Evolutionary conservation across 2,113 vertebrate genomes (phyloP).

Genomic region (Vulpes vulpes): DNA sequence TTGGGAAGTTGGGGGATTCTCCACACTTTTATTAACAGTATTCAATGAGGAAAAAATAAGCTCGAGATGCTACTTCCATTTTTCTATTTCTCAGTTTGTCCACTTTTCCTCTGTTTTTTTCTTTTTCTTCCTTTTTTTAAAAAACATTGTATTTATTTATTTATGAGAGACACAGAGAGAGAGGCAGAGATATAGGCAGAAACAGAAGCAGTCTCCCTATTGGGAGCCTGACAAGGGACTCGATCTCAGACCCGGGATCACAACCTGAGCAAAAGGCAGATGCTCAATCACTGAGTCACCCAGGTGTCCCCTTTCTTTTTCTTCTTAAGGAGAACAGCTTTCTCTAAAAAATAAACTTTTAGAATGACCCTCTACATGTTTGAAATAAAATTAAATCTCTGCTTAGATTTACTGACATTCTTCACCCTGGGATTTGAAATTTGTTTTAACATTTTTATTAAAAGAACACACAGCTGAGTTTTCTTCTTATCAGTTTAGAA

Average conservation of each 20-base stretch:
- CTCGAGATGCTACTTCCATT: conserved; percentile 41
- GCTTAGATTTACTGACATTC: conserved; percentile 51
- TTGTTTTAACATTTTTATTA: conserved; percentile 78
- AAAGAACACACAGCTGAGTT: conserved; percentile 89
- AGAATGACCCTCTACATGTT: conserved; percentile 54
- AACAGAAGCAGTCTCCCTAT: too few species aligned
- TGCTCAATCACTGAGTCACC: too few species aligned
- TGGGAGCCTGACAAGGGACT: too few species aligned
- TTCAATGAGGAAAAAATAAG: neutral
- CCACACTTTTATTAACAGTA: conserved; percentile 48
- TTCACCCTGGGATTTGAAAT: conserved; percentile 13
- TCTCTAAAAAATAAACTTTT: conserved; percentile 88
- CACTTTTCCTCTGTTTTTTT: conserved; percentile 66
- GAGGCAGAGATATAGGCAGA: too few species aligned
- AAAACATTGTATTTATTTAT: too few species aligned
- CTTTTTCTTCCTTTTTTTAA: conserved; percentile 79
- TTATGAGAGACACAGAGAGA: too few species aligned
- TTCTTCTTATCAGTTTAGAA: conserved; percentile 89
- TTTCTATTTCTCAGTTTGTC: conserved; percentile 45
- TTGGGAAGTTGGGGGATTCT: neutral
- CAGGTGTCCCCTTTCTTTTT: conserved; percentile 79
- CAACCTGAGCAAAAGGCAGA: too few species aligned
- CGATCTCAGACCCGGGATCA: too few species aligned
- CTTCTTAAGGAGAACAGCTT: conserved; percentile 75
- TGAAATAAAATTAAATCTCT: neutral